Evolutionary conservation across 2,797 vertebrate species (phyloP), one percentile per base, ranked within the genome.

Genomic region (Ctenopoma kingsleyae): DNA sequence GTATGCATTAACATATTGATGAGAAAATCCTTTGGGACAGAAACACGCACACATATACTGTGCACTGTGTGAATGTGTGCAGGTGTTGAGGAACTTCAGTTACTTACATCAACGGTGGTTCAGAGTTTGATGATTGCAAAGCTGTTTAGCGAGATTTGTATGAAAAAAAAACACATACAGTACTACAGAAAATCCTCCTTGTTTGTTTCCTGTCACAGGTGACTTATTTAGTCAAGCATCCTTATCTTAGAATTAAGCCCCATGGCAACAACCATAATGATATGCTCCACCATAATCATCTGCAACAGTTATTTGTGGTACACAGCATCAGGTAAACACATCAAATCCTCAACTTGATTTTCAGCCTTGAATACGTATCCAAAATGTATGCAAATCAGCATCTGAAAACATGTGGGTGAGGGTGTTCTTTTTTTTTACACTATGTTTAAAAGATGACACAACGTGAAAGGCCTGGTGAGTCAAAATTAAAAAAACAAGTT

Each of bases 1-100:
- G 50, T 56, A 47, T 7, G 38, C 43, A 89, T 85, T 86, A 73
- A 52, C 87, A 90, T 86, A 80, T 74, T 87, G 62, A 91, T 88
- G 84, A 70, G 74, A 81, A 83, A 77, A 35, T 66, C 20, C 63
- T 64, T 74, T 11, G 12, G 56, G 69, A 54, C 19, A 32, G 63
- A 52, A 51, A 65, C 36, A 71, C 30, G 11, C 47, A 62, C 44
- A 36, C 44, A 46, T 27, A 48, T 43, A 6, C 20, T n/a, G 2
- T 11, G 8, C 36, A 38, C 36, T 4, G 4, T 27, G n/a, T 41
- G 30, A 62, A 19, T 22, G 57, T 47, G 30, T 27, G 17, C 50
- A 46, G 8, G 11, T 13, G 7, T 12, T 10, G 20, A 43, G 20
- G 59, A 55, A 69, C 15, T 36, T 51, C 25, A 36, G 43, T 53